A percentile compares a stretch with the other conserved stretches of the same genome.
Evolutionary conservation across 2,888 invertebrate genomes (phyloP).

Genomic region (Rhingia campestris): DNA sequence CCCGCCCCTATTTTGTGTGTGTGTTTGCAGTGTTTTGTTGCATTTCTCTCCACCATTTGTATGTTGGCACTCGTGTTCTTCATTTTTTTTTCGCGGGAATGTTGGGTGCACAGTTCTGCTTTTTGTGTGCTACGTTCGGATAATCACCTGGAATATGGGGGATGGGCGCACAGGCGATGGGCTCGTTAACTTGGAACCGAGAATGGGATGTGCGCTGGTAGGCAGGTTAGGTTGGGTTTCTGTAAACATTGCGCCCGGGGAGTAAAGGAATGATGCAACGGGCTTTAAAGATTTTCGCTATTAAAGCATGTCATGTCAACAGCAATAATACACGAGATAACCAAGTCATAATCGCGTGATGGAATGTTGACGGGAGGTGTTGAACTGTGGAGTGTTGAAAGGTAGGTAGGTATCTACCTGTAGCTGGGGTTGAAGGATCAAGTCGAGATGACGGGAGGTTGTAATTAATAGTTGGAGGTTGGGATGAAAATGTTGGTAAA

Average conservation of each 20-base stretch:
- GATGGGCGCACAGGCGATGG: constrained; percentile 66
- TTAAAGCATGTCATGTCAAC: constrained; percentile 38
- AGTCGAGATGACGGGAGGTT: too few relatives aligned
- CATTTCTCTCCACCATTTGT: constrained; percentile 26
- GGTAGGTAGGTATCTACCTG: too few relatives aligned
- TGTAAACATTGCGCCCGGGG: constrained; percentile 1
- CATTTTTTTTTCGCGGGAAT: constrained; percentile 33
- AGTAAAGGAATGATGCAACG: constrained; percentile 47
- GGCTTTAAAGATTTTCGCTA: constrained; percentile 38
- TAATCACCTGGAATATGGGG: constrained; percentile 68
- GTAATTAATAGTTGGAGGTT: too few relatives aligned
- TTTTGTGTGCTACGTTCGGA: constrained; percentile 57
- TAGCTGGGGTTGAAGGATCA: too few relatives aligned
- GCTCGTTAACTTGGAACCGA: constrained; percentile 58
- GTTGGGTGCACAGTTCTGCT: constrained; percentile 39
- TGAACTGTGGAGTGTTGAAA: background rate
- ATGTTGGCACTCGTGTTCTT: constrained; percentile 26
- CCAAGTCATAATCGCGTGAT: constrained; percentile 43
- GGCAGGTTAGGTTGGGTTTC: background rate
- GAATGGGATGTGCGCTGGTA: constrained; percentile 46
- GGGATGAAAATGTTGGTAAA: too few relatives aligned
- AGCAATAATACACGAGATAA: constrained; percentile 3
- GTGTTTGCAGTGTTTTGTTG: constrained; percentile 16
- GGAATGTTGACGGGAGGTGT: constrained; percentile 22
- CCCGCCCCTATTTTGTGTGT: background rate